These are phyloP conservation scores for Brachionus rubens DNA, from an alignment of 1,140 invertebrate genomes.

Conservation along the genomic window DNA sequence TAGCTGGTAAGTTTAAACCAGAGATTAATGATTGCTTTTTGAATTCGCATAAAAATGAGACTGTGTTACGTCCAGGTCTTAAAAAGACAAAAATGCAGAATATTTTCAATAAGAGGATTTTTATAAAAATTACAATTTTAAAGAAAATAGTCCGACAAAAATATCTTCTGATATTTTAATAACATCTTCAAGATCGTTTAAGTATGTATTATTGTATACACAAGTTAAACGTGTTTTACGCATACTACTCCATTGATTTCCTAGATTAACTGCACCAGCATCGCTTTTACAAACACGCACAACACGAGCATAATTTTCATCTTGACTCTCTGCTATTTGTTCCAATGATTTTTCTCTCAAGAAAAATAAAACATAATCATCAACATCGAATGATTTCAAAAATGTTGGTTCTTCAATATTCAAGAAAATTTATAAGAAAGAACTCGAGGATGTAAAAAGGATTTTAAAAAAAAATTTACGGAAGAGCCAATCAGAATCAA, in stretches of 20 bases:
- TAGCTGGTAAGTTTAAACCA: background rate
- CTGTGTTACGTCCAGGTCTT: slow-evolving; percentile 27
- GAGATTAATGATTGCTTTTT: background rate
- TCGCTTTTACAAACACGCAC: slow-evolving; percentile 53
- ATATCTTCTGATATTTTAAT: background rate
- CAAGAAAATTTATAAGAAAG: background rate
- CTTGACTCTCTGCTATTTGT: slow-evolving; percentile 78
- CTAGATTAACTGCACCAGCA: background rate
- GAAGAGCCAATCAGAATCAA: slow-evolving; percentile 36
- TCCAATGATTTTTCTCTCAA: slow-evolving; percentile 84
- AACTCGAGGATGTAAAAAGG: too few species aligned
- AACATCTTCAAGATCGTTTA: slow-evolving; percentile 28
- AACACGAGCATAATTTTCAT: slow-evolving; percentile 60
- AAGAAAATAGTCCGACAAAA: slow-evolving; percentile 14
- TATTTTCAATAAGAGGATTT: too few species aligned
- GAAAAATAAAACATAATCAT: slow-evolving; percentile 80
- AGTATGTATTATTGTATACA: slow-evolving; percentile 41
- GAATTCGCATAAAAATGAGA: slow-evolving; percentile 38
- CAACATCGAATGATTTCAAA: slow-evolving; percentile 82
- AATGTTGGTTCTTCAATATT: slow-evolving; percentile 71
- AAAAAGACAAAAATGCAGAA: too few species aligned
- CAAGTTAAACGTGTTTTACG: slow-evolving; percentile 30
- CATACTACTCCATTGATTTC: slow-evolving; percentile 45
- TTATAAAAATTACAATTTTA: background rate
- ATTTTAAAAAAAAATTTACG: slow-evolving; percentile 28